These are phyloP conservation scores for Arctia plantaginis DNA, from an alignment of 2,888 invertebrate species.

Conservation along the genomic window DNA sequence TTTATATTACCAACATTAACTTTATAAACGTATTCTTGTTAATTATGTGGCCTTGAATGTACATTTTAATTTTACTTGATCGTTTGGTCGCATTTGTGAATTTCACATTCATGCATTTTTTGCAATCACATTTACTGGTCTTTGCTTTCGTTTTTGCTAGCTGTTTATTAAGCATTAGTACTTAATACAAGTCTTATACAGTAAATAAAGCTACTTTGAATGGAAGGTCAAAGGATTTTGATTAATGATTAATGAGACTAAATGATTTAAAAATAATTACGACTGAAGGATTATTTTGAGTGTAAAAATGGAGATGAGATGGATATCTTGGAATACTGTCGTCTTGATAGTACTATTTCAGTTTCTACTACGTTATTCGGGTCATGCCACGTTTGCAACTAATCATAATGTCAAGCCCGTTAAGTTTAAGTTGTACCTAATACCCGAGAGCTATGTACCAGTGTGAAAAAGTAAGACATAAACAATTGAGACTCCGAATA, in stretches of 20 bases:
- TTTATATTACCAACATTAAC: too few relatives aligned
- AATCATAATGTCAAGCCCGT: neutral
- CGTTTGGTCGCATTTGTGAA: neutral
- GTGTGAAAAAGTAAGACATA: neutral
- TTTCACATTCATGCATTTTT: neutral
- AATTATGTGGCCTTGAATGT: neutral
- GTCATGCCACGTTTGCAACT: too few relatives aligned
- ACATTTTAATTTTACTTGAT: neutral
- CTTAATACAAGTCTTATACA: neutral
- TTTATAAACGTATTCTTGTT: neutral
- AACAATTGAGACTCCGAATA: neutral
- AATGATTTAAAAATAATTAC: too few relatives aligned
- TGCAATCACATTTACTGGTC: neutral
- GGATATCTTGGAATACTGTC: too few relatives aligned
- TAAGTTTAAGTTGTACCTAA: slow-evolving; percentile 20
- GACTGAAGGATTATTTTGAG: too few relatives aligned
- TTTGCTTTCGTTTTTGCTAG: neutral
- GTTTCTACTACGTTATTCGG: too few relatives aligned
- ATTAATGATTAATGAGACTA: neutral
- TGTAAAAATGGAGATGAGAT: too few relatives aligned
- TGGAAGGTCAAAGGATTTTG: neutral
- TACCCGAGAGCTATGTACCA: neutral
- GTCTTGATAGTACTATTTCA: too few relatives aligned
- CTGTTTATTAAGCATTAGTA: too few relatives aligned
- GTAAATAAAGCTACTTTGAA: neutral